A percentile compares a stretch with the other conserved stretches of the same genome.
Conservation (phyloP, 2,797 vertebrate species). For the Diplodus puntazzo region DNA sequence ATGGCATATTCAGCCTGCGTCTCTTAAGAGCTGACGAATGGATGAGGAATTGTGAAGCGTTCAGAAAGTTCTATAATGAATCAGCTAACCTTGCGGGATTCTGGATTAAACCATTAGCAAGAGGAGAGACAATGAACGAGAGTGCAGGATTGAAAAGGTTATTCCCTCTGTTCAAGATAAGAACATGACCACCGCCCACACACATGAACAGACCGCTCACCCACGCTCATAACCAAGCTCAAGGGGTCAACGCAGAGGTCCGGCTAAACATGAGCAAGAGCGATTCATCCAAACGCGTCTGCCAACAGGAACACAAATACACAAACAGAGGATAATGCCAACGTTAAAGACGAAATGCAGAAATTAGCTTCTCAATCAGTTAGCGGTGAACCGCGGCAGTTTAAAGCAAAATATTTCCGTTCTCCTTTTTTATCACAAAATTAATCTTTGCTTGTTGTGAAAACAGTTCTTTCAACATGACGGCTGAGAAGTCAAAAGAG, state of each 20-base stretch:
- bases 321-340: neutral
- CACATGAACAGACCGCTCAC: slow-evolving; percentile 34
- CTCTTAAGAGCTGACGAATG: slow-evolving; percentile 20
- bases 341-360: slow-evolving; percentile 4
- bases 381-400: neutral
- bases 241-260: slow-evolving; percentile 27
- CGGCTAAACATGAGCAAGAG: slow-evolving; percentile 19
- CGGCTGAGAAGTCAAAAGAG: neutral
- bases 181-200: slow-evolving; percentile 57
- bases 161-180: slow-evolving; percentile 57
- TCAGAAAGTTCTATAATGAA: slow-evolving; percentile 47
- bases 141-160: slow-evolving; percentile 57
- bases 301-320: neutral
- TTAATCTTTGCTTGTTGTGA: neutral
- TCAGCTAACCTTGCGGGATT: slow-evolving; percentile 41
- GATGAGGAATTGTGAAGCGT: slow-evolving; percentile 9
- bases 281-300: neutral
- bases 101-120: slow-evolving; percentile 60
- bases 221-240: slow-evolving; percentile 49
- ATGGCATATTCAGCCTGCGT: neutral
- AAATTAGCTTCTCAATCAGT: neutral
- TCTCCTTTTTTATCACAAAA: neutral
- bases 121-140: slow-evolving; percentile 51
- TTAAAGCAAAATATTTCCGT: neutral
- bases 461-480: neutral